These are phyloP conservation scores for Pseudomugil tenellus DNA, from an alignment of 2,797 vertebrate species.

Conservation along the genomic window DNA sequence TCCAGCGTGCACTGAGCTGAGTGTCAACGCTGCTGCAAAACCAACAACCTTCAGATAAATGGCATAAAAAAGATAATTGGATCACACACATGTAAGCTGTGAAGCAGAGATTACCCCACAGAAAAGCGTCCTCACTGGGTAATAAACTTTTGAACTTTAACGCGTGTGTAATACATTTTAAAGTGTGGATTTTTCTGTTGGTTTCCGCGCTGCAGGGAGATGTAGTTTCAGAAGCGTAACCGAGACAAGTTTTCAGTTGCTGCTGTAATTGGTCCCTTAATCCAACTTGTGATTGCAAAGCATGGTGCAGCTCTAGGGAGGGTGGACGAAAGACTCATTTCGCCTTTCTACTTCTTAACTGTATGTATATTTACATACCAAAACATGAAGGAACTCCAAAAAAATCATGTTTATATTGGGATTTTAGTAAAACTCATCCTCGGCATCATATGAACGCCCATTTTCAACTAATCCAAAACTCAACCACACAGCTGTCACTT, in stretches of 20 bases:
- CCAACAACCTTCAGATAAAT: slow-evolving; percentile 13
- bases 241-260: slow-evolving; percentile 34
- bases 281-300: slow-evolving; percentile 56
- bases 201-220: slow-evolving; percentile 11
- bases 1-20: neutral
- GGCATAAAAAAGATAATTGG: slow-evolving; percentile 23
- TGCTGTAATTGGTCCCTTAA: slow-evolving; percentile 64
- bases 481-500: slow-evolving; percentile 4
- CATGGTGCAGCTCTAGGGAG: slow-evolving; percentile 24
- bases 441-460: slow-evolving; percentile 23
- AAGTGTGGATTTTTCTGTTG: slow-evolving; percentile 28
- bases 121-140: neutral
- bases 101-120: slow-evolving; percentile 13
- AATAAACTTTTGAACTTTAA: slow-evolving; percentile 40
- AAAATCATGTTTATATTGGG: slow-evolving; percentile 12
- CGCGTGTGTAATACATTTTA: slow-evolving; percentile 23
- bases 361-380: slow-evolving; percentile 29
- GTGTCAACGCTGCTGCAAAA: neutral
- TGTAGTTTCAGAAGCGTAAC: slow-evolving; percentile 23
- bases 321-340: slow-evolving; percentile 24
- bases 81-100: slow-evolving; percentile 9
- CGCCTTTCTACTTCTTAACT: slow-evolving; percentile 29
- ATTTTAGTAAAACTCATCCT: slow-evolving; percentile 25
- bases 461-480: slow-evolving; percentile 34
- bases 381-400: slow-evolving; percentile 11